These are phyloP conservation scores for Galaxias olidus DNA, from an alignment of 2,797 vertebrate genomes.

Conservation along the genomic window DNA sequence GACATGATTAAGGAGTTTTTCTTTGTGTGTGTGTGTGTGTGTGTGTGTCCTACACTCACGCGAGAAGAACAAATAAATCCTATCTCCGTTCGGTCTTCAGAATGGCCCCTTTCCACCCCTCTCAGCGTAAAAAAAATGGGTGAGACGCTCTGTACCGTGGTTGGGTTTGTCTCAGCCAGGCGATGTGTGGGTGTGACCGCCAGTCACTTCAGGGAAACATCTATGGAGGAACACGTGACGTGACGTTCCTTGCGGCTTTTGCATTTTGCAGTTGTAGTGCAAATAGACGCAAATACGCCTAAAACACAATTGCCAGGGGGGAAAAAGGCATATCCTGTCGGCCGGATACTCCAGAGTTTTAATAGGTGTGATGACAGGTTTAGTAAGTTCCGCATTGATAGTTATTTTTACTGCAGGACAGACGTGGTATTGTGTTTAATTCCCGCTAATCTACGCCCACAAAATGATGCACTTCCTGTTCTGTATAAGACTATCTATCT, in stretches of 20 bases:
- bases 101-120: slow-evolving; percentile 39
- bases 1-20: slow-evolving; percentile 55
- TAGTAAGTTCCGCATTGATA: slow-evolving; percentile 65
- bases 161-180: slow-evolving; percentile 6
- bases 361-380: slow-evolving; percentile 73
- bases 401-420: slow-evolving; percentile 66
- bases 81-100: slow-evolving; percentile 37
- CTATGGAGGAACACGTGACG: slow-evolving; percentile 43
- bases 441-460: slow-evolving; percentile 56
- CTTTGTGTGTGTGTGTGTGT: slow-evolving; percentile 7
- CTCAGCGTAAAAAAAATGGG: slow-evolving; percentile 38
- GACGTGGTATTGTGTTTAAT: slow-evolving; percentile 66
- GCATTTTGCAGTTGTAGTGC: slow-evolving; percentile 32
- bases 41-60: slow-evolving; percentile 54
- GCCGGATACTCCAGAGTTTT: slow-evolving; percentile 22
- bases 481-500: slow-evolving; percentile 10
- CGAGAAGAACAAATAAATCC: slow-evolving; percentile 24
- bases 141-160: slow-evolving; percentile 29
- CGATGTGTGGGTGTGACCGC: slow-evolving; percentile 6
- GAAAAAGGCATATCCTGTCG: no score
- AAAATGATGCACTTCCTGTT: slow-evolving; percentile 56
- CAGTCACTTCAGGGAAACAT: slow-evolving; percentile 29
- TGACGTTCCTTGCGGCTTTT: no score
- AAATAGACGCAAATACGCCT: slow-evolving; percentile 28
- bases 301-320: slow-evolving; percentile 44